Conservation (phyloP, 2,113 vertebrate genomes). For the Fulmarus glacialis region DNA sequence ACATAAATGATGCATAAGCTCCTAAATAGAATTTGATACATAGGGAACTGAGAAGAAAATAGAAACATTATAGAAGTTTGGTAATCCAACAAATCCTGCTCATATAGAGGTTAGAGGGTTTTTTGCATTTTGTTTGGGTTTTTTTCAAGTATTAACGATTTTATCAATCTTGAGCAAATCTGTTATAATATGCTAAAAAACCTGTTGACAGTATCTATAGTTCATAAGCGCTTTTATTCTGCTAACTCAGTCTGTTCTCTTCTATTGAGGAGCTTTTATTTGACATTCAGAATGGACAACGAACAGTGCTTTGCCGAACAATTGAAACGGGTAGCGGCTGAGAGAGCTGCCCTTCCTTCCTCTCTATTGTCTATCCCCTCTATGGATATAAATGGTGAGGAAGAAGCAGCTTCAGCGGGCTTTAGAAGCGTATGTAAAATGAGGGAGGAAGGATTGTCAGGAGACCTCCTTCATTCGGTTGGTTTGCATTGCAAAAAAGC, state of each 20-base stretch:
- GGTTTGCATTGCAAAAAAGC: background rate
- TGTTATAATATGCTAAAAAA: background rate
- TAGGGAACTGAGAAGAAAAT: background rate
- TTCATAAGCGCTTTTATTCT: background rate
- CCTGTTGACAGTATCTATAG: background rate
- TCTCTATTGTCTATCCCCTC: background rate
- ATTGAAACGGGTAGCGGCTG: fast-evolving
- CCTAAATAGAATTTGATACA: background rate
- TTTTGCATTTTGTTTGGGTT: background rate
- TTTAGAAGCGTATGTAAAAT: background rate
- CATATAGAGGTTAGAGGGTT: background rate
- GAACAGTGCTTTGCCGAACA: background rate
- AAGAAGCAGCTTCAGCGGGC: background rate
- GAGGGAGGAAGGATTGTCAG: background rate
- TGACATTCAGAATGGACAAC: background rate
- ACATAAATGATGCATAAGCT: background rate
- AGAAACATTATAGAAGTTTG: background rate
- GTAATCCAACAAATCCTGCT: background rate
- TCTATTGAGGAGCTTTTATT: background rate
- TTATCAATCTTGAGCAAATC: background rate
- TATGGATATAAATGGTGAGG: background rate
- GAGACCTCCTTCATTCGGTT: background rate
- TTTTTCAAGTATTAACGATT: background rate
- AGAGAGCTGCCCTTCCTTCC: background rate
- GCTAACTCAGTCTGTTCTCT: background rate